A percentile compares a stretch with the other conserved stretches of the same genome.
These are phyloP conservation scores for Adelosebastes latens DNA, from an alignment of 2,797 vertebrate species.

Conservation along the genomic window DNA sequence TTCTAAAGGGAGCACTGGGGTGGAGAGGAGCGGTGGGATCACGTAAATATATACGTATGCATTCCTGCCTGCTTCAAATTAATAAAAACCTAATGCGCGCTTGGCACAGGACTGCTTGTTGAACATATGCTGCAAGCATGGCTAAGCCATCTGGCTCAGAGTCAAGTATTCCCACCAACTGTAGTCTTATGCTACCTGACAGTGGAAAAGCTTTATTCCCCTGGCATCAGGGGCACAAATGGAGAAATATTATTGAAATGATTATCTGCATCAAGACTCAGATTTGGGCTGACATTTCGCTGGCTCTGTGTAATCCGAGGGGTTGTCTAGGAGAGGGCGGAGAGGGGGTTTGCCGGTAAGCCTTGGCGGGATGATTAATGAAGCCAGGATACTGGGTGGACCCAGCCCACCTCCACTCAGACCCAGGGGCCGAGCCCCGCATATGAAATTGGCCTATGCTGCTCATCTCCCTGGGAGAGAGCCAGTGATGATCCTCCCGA, in stretches of 20 bases:
- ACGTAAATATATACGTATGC: slow-evolving; percentile 95
- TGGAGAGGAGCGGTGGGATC: slow-evolving; percentile 73
- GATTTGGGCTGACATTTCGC: slow-evolving; percentile 99
- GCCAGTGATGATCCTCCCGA: slow-evolving; percentile 71
- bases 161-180: slow-evolving; percentile 99
- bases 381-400: slow-evolving; percentile 96
- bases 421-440: slow-evolving; percentile 92
- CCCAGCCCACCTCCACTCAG: slow-evolving; percentile 97
- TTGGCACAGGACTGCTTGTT: slow-evolving; percentile 94
- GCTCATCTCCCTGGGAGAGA: slow-evolving; percentile 86
- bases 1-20: slow-evolving; percentile 53
- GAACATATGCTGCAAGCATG: slow-evolving; percentile 99
- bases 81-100: slow-evolving; percentile 96
- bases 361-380: slow-evolving; percentile 99
- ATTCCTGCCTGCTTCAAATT: slow-evolving; percentile 95
- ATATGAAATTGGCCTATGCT: slow-evolving; percentile 89
- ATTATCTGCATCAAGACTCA: slow-evolving; percentile 99
- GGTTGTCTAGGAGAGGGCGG: slow-evolving; percentile 97
- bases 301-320: slow-evolving; percentile 99
- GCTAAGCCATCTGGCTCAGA: slow-evolving; percentile 99
- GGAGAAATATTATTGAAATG: slow-evolving; percentile 99
- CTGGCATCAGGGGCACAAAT: slow-evolving; percentile 98
- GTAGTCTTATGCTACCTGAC: slow-evolving; percentile 99
- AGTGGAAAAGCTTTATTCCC: slow-evolving; percentile 99
- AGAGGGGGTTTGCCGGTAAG: slow-evolving; percentile 94